Percentiles rank a stretch among this genome's conserved stretches.
These are phyloP conservation scores for Frankliniella fusca DNA, from an alignment of 2,888 invertebrate genomes.

Conservation along the genomic window DNA sequence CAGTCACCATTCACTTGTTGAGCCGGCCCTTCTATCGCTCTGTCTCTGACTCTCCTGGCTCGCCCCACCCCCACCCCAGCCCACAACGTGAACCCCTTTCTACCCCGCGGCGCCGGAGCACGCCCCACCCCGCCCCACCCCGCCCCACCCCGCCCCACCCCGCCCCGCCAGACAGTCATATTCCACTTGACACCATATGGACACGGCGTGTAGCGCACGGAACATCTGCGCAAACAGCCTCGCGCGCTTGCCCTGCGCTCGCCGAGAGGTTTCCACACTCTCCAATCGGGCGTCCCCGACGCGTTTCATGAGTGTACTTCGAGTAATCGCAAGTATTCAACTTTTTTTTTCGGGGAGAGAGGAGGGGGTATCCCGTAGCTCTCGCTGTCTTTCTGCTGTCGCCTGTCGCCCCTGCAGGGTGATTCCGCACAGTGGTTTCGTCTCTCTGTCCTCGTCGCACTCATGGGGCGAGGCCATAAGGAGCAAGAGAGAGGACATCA, in stretches of 20 bases:
- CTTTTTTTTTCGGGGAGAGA: too few relatives aligned
- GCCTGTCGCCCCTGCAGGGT: too few relatives aligned
- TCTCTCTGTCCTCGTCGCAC: too few relatives aligned
- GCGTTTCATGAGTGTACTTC: too few relatives aligned
- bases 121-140: neutral
- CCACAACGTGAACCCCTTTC: neutral
- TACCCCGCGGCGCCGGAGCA: neutral
- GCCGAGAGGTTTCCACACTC: neutral
- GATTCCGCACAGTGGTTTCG: too few relatives aligned
- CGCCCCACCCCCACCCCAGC: neutral
- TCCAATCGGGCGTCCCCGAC: too few relatives aligned
- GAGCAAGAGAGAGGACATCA: too few relatives aligned
- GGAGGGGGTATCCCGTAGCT: too few relatives aligned
- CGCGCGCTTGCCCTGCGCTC: neutral
- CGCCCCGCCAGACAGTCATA: neutral
- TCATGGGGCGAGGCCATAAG: too few relatives aligned
- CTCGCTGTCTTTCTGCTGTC: too few relatives aligned
- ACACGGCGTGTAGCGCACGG: neutral
- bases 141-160: neutral
- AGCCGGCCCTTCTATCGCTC: neutral
- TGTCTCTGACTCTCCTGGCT: neutral
- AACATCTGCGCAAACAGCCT: slow-evolving; percentile 12
- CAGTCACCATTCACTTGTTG: neutral
- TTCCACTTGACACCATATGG: slow-evolving; percentile 14
- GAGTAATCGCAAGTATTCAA: too few relatives aligned